Conservation (phyloP, 2,113 vertebrate species). For the Thinocorus orbignyianus region DNA sequence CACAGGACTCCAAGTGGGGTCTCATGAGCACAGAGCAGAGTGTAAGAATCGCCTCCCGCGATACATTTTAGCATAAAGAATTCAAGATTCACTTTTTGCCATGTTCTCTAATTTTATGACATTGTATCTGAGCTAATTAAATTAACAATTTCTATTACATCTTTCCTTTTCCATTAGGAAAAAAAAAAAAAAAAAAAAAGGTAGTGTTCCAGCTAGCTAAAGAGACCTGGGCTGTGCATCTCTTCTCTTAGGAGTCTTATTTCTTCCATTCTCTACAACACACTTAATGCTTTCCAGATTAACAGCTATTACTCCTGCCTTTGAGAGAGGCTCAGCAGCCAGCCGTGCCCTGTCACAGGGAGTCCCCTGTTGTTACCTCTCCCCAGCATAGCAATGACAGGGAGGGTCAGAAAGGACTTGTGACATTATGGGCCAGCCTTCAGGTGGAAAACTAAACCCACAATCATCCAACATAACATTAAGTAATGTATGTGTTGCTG, state of each 20-base stretch:
- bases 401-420: background rate
- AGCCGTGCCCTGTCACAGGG: background rate
- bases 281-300: background rate
- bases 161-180: background rate
- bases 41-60: no score
- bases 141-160: background rate
- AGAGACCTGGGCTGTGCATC: background rate
- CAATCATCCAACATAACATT: background rate
- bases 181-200: background rate
- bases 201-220: background rate
- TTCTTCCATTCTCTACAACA: background rate
- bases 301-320: background rate
- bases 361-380: no score
- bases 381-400: no score
- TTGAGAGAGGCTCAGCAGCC: background rate
- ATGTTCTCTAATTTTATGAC: background rate
- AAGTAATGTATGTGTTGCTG: background rate
- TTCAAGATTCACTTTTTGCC: background rate
- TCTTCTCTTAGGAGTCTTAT: background rate
- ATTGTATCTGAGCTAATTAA: background rate
- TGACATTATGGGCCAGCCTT: background rate
- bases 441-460: background rate
- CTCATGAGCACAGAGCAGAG: no score
- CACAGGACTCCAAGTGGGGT: no score
- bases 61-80: background rate